Evolutionary conservation across 2,113 vertebrate genomes (phyloP).

Genomic region (Brevimyrus niger): DNA sequence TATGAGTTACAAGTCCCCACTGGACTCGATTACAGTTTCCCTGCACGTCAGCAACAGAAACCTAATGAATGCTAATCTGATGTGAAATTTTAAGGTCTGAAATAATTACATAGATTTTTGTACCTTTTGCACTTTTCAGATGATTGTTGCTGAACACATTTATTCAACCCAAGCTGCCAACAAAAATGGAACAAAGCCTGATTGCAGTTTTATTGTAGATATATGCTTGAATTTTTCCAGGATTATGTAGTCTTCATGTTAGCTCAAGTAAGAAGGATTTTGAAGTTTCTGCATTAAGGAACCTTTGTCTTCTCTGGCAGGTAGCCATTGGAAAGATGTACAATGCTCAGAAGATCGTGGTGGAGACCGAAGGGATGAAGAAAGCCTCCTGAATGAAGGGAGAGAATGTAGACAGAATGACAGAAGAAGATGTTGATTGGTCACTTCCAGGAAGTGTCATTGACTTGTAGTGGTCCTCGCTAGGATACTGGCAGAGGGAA

Average conservation of each 20-base stretch:
- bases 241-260: background rate
- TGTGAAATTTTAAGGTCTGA: background rate
- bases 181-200: background rate
- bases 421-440: conserved; percentile 4
- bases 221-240: background rate
- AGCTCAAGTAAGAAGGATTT: background rate
- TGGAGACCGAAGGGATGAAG: conserved; percentile 53
- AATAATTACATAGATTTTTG: background rate
- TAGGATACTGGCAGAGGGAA: background rate
- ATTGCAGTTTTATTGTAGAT: background rate
- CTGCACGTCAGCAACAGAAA: background rate
- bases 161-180: background rate
- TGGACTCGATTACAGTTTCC: background rate
- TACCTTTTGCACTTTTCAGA: background rate
- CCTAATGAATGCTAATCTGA: background rate
- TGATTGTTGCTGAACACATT: background rate
- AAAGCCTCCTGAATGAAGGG: conserved; percentile 30
- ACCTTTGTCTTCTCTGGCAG: conserved; percentile 48
- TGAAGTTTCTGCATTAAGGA: background rate
- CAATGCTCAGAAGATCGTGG: conserved; percentile 57
- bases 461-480: background rate
- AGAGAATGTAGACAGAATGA: background rate
- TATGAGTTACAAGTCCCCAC: background rate
- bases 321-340: conserved; percentile 65
- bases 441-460: background rate